Conservation (phyloP, 2,113 vertebrate species). For the Fregetta grallaria region DNA sequence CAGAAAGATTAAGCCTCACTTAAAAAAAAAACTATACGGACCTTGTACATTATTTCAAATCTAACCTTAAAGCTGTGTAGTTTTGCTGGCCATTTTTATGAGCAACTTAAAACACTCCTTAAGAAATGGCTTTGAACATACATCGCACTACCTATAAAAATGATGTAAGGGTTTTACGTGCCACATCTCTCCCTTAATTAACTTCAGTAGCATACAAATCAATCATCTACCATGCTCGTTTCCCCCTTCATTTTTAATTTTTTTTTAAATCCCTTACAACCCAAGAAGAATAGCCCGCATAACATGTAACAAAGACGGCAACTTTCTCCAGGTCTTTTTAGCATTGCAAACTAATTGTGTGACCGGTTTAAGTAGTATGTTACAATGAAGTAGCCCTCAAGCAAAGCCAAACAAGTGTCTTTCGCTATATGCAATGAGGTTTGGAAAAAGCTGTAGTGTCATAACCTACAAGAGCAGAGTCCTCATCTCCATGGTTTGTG, state of each 20-base stretch:
- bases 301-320: neutral
- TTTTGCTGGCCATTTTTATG: accelerated
- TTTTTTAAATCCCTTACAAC: neutral
- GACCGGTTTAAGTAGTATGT: neutral
- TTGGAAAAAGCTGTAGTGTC: neutral
- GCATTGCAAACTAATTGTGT: neutral
- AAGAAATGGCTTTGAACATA: neutral
- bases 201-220: neutral
- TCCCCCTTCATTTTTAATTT: no score
- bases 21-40: neutral
- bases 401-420: neutral
- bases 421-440: neutral
- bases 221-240: neutral
- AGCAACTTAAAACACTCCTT: neutral
- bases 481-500: neutral
- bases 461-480: neutral
- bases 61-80: neutral
- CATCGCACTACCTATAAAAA: neutral
- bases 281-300: neutral
- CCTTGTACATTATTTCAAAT: neutral
- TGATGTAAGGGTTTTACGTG: neutral
- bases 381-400: neutral
- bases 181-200: neutral
- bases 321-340: neutral
- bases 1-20: neutral